A percentile compares a stretch with the other conserved stretches of the same genome.
phyloP scores from a whole-genome alignment of 2,797 vertebrate species.

The Paramormyrops hopkinsi region DNA sequence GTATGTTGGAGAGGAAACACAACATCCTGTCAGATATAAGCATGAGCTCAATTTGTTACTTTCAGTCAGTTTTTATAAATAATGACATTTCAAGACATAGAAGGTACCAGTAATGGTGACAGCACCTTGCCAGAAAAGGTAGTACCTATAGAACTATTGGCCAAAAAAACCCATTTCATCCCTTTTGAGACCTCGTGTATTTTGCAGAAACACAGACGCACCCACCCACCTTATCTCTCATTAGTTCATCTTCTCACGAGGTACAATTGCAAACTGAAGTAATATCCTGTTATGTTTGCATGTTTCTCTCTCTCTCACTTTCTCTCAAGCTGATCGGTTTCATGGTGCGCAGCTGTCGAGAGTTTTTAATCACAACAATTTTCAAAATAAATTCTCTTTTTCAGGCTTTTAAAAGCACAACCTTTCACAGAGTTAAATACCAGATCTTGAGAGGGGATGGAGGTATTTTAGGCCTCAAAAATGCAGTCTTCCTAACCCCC shows the following conservation, averaged over 20 bases:
- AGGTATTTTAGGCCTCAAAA: constrained; percentile 41
- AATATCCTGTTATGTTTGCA: constrained; percentile 15
- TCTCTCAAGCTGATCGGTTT: background rate
- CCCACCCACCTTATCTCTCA: background rate
- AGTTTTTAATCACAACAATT: constrained; percentile 18
- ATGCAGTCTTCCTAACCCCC: constrained; percentile 25
- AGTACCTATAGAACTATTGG: background rate
- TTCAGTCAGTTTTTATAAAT: background rate
- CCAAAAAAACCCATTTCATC: background rate
- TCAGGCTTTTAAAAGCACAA: constrained; percentile 18
- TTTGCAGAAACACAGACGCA: background rate
- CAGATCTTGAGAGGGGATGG: background rate
- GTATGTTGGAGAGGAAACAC: background rate
- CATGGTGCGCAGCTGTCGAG: constrained; percentile 6
- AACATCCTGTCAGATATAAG: background rate
- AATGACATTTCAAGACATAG: background rate
- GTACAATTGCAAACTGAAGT: constrained; percentile 17
- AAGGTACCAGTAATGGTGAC: background rate
- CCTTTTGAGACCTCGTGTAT: background rate
- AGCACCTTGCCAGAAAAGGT: background rate
- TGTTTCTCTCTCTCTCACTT: background rate
- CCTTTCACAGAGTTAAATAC: constrained; percentile 19
- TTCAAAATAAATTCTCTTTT: constrained; percentile 27
- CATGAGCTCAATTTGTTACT: background rate
- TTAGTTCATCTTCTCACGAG: background rate